Conservation (phyloP, 2,113 vertebrate genomes). For the Recurvirostra avosetta region DNA sequence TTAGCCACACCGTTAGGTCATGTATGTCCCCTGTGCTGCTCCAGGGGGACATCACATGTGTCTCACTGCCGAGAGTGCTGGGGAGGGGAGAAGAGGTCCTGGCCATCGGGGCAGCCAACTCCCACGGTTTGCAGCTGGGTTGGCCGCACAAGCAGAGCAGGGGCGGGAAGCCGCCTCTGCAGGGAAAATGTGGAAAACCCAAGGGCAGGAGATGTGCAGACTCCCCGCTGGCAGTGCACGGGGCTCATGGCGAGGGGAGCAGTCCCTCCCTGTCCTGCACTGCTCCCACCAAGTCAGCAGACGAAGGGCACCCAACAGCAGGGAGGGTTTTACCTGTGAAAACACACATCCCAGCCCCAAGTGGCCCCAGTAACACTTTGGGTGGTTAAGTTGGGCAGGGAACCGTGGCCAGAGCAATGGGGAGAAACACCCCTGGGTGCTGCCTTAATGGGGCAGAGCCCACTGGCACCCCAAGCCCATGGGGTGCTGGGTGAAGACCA, state of each 20-base stretch:
- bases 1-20: accelerated
- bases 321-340: not conserved
- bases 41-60: accelerated
- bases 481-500: not conserved
- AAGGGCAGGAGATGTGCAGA: not conserved
- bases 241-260: accelerated
- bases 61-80: not conserved
- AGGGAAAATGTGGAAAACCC: not conserved
- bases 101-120: accelerated
- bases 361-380: too few species aligned
- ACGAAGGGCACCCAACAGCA: accelerated
- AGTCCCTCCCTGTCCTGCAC: not conserved
- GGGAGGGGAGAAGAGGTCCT: not conserved
- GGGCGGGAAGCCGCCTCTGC: accelerated
- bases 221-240: accelerated
- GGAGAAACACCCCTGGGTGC: not conserved
- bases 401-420: accelerated
- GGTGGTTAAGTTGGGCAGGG: not conserved
- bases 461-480: accelerated
- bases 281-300: not conserved
- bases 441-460: not conserved
- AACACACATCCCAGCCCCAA: not conserved
- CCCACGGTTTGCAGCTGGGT: not conserved
- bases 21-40: not conserved
- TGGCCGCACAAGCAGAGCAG: not conserved